Evolutionary conservation across 2,113 vertebrate genomes (phyloP), one percentile per base, ranked within the genome.

Genomic region (Pedionomus torquatus): DNA sequence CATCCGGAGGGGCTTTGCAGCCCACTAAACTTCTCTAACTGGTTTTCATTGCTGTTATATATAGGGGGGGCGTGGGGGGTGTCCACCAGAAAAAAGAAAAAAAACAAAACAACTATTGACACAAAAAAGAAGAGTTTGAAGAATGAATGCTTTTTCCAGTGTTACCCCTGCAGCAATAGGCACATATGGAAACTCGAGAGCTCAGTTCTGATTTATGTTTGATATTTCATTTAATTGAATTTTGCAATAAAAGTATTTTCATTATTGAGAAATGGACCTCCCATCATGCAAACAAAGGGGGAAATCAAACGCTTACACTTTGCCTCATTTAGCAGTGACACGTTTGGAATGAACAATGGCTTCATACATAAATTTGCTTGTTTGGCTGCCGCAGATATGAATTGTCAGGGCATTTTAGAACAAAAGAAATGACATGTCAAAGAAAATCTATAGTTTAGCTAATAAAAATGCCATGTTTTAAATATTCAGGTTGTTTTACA

Each of bases 221-320:
- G 91, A 83, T 94, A 85, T 86, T 95, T 81, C 54, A 81, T 94
- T 93, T 97, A 97, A 97, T 79, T 93, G 94, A 97, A 86, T 97
- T 97, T 89, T 87, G 80, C 68, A 94, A 77, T 70, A 95, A 96
- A 95, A 92, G 80, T 69, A 71, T 51, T 96, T 97, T 96, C 90
- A 92, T 96, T 96, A 96, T 89, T 96, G 85, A 96, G 87, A 95
- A 94, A 95, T 41, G 70, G 95, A 96, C 95, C 89, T 96, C 96
- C 96, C 94, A 96, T 94, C 90, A 97, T 39, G 88, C 81, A 94
- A 80, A 28, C 31, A 3, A 3, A 19, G 31, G 8, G 10, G 24
- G 39, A 3, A 65, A 93, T 74, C 43, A 91, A 91, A 96, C 63
- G 76, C 77, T 95, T 93, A 94, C 95, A 95, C 69, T 94, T 80